Base-by-base conservation (phyloP, 2,797 vertebrate species). In the Crocidura indochinensis region DNA sequence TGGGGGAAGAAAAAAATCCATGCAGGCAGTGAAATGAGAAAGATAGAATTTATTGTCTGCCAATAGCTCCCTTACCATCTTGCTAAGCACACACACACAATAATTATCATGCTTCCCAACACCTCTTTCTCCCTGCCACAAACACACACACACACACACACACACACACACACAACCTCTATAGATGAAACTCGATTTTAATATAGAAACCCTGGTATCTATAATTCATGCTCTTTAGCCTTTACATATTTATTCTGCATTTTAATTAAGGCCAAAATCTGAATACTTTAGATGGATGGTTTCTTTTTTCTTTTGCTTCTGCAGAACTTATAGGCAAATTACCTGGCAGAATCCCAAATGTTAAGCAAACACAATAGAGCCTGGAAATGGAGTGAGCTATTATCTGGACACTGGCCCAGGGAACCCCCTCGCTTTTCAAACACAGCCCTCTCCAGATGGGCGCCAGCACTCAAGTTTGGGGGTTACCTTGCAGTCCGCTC, bases 191-290 rank as follows among this genome's bases (percentile, higher is more conserved):
- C 84, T 91, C 20, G 19, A 74, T 68, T 94, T 92, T 95, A 91
- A 92, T 85, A 89, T 29, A 94, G 95, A 94, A 96, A 88, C 92
- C 85, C 90, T 4, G 0, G 81, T 87, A 94, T 96, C 95, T 96
- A 95, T 96, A 95, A 95, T 96, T 96, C 96, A 97, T 95, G 93
- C 92, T 95, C 92, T 94, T 94, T 95, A 96, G 90, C 91, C 94
- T 92, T 96, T 96, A 79, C 95, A 96, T 86, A 80, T 80, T 96
- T 84, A 80, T 90, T 97, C 80, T 95, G 88, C 92, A 91, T 97
- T 96, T 96, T 90, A 93, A 96, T 92, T 93, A 91, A 94, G 93
- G 24, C 95, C 85, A 96, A 95, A 89, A 96, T 87, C 92, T 79
- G 80, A 97, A 87, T 91, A 85, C 71, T 88, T 92, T 91, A 87